phyloP scores from a whole-genome alignment of 2,113 vertebrate genomes.

The Hippocampus guttulatus region DNA sequence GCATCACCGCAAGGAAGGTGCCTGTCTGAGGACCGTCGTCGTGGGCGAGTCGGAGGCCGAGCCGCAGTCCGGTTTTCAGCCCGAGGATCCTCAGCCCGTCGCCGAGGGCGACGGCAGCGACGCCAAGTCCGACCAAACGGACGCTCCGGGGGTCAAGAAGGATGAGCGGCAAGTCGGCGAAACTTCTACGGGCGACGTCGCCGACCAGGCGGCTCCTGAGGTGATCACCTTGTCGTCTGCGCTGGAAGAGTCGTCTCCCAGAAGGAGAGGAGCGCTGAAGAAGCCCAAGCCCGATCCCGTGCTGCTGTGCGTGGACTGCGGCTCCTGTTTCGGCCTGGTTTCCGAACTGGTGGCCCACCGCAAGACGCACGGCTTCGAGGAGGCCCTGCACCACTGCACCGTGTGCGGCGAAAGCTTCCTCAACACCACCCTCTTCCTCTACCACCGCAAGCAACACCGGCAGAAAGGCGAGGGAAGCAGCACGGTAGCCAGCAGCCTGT shows the following conservation, averaged over 20 bases:
- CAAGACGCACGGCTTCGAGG: constrained; percentile 75
- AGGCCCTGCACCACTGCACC: constrained; percentile 80
- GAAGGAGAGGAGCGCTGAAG: constrained; percentile 56
- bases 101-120: neutral
- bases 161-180: constrained; percentile 24
- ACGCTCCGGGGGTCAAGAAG: neutral
- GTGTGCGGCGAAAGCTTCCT: constrained; percentile 86
- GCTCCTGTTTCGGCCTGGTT: constrained; percentile 81
- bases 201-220: constrained; percentile 29
- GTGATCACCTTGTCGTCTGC: constrained; percentile 10
- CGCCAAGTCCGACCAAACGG: constrained; percentile 12
- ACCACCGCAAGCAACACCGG: constrained; percentile 85
- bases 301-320: constrained; percentile 86
- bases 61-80: constrained; percentile 21
- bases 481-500: neutral
- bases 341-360: constrained; percentile 83
- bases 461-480: constrained; percentile 58
- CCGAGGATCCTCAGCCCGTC: constrained; percentile 12
- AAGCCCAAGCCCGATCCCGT: constrained; percentile 69
- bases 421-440: constrained; percentile 90
- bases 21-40: constrained; percentile 36
- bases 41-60: constrained; percentile 22
- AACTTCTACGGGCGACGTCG: constrained; percentile 14
- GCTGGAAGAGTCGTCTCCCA: constrained; percentile 54
- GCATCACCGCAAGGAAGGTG: constrained; percentile 76